phyloP scores from a whole-genome alignment of 2,888 invertebrate genomes.

The Aplocera efformata region DNA sequence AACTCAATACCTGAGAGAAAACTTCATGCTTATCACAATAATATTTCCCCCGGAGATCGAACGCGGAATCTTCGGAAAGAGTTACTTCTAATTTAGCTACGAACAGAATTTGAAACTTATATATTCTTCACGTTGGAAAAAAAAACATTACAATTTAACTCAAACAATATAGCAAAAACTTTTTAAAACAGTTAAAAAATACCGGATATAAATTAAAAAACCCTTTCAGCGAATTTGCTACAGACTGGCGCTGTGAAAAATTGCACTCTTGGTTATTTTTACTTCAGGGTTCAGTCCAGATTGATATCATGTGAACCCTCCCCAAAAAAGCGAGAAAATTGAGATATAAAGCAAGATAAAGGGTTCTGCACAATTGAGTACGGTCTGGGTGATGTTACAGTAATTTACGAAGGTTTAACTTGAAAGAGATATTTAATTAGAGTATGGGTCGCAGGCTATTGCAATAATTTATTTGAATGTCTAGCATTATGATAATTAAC shows the following conservation, averaged over 20 bases:
- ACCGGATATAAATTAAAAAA: no score
- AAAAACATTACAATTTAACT: no score
- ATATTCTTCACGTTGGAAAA: no score
- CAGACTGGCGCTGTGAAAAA: not conserved
- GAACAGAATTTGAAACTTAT: no score
- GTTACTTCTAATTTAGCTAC: no score
- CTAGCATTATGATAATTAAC: constrained; percentile 2
- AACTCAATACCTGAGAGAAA: no score
- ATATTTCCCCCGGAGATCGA: no score
- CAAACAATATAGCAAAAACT: no score
- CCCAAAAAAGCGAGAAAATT: constrained; percentile 50
- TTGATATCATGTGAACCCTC: constrained; percentile 45
- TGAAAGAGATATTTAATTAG: constrained; percentile 34
- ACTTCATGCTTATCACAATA: no score
- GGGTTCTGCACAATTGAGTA: constrained; percentile 34
- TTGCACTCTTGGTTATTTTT: not conserved
- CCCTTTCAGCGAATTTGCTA: no score
- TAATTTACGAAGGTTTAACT: constrained; percentile 40
- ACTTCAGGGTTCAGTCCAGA: constrained; percentile 17
- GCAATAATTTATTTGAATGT: constrained; percentile 13
- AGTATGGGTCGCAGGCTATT: constrained; percentile 10
- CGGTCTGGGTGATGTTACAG: constrained; percentile 33
- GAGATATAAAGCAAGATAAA: constrained; percentile 62
- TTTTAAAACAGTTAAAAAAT: no score
- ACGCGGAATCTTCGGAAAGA: no score